A percentile compares a stretch with the other conserved stretches of the same genome.
These are phyloP conservation scores for Platyura marginata DNA, from an alignment of 1,140 invertebrate species.

Conservation along the genomic window DNA sequence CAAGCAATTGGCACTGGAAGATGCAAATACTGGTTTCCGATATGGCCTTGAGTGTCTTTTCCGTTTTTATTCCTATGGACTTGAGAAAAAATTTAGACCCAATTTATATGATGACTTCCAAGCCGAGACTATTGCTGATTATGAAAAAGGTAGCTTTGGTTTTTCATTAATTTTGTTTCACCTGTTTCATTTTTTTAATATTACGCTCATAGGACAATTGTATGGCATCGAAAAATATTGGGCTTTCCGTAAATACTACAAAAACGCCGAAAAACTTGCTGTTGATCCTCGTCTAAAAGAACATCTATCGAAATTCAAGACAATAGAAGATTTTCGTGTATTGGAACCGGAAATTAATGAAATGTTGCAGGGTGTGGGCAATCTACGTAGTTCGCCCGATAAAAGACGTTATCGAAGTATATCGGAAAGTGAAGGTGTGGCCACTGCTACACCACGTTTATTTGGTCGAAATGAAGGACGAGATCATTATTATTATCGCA, in stretches of 20 bases:
- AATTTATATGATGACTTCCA: constrained; percentile 93
- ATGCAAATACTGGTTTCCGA: constrained; percentile 76
- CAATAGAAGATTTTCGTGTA: constrained; percentile 84
- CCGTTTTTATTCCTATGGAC: constrained; percentile 95
- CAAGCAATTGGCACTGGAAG: constrained; percentile 69
- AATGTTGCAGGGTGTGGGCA: constrained; percentile 27
- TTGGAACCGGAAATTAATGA: constrained; percentile 44
- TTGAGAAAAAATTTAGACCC: constrained; percentile 86
- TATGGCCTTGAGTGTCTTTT: constrained; percentile 92
- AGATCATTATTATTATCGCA: not conserved
- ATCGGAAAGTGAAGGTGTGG: constrained; percentile 31
- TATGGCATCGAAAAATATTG: constrained; percentile 99
- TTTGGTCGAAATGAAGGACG: not conserved
- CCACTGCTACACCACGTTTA: constrained; percentile 4
- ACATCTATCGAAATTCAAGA: constrained; percentile 77
- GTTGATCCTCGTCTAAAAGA: constrained; percentile 64
- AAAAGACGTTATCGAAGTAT: constrained; percentile 36
- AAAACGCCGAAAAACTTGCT: constrained; percentile 53
- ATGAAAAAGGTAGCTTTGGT: constrained; percentile 57
- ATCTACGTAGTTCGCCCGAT: constrained; percentile 23
- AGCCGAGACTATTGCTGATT: constrained; percentile 79
- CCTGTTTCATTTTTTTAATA: not conserved
- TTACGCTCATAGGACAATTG: constrained; percentile 55
- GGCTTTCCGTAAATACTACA: constrained; percentile 94
- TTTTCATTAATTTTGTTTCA: too few species aligned